These are phyloP conservation scores for Platichthys flesus DNA, from an alignment of 2,113 vertebrate species.

Conservation along the genomic window DNA sequence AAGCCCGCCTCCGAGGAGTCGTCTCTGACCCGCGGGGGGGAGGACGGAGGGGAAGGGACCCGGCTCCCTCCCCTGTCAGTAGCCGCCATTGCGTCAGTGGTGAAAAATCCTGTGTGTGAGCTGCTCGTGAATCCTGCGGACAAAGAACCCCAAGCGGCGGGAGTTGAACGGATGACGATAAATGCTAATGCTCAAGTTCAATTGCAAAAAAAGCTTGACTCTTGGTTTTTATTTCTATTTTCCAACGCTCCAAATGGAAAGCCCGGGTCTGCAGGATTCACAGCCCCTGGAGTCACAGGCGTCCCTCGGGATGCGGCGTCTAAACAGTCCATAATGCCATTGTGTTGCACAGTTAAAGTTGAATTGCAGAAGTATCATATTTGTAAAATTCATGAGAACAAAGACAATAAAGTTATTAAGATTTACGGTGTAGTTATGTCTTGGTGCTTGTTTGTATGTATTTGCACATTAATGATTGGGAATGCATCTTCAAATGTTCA, in stretches of 20 bases:
- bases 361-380: constrained; percentile 80
- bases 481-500: too few species aligned
- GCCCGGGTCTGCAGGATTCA: constrained; percentile 61
- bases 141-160: constrained; percentile 2
- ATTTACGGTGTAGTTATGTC: constrained; percentile 49
- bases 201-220: constrained; percentile 1
- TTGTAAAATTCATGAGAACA: constrained; percentile 82
- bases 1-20: constrained; percentile 45
- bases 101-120: constrained; percentile 34
- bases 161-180: not conserved
- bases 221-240: not conserved
- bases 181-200: not conserved
- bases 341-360: constrained; percentile 81
- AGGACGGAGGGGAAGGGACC: not conserved
- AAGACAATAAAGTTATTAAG: constrained; percentile 79
- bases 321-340: constrained; percentile 78
- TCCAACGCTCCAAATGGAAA: constrained; percentile 17
- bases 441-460: constrained; percentile 29
- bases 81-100: constrained; percentile 39
- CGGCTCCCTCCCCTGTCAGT: constrained; percentile 8
- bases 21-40: constrained; percentile 25
- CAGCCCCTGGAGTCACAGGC: constrained; percentile 58
- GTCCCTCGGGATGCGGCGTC: constrained; percentile 46
- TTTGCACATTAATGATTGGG: not conserved
- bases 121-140: constrained; percentile 67